A percentile compares a stretch with the other conserved stretches of the same genome.
phyloP scores from a whole-genome alignment of 2,888 invertebrate species.

The Ferdinandea cuprea region DNA sequence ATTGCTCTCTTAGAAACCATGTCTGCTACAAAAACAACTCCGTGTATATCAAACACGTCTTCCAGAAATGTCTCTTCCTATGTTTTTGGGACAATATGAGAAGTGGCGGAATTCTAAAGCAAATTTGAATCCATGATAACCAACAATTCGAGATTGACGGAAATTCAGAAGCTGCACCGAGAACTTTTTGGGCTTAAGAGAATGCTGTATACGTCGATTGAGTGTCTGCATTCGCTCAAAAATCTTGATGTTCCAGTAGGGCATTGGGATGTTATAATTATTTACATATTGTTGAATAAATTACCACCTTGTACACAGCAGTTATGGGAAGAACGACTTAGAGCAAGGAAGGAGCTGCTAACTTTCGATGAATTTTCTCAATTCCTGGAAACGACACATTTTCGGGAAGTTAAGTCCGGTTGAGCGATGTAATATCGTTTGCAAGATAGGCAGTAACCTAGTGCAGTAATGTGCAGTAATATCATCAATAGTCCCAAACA shows the following conservation, averaged over 20 bases:
- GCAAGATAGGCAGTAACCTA: conserved; percentile 1
- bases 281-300: not conserved
- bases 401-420: conserved; percentile 1
- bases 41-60: too few relatives aligned
- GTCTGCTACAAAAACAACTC: too few relatives aligned
- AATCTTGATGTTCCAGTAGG: conserved; percentile 3
- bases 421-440: conserved; percentile 4
- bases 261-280: not conserved
- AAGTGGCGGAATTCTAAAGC: not conserved
- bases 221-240: conserved; percentile 5
- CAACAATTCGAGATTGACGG: not conserved
- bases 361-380: conserved; percentile 17
- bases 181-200: not conserved
- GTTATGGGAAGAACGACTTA: not conserved
- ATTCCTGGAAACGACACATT: conserved; percentile 8
- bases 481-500: not conserved
- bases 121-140: conserved; percentile 7
- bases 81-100: conserved; percentile 1
- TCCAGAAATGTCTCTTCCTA: conserved; percentile 2
- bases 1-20: too few relatives aligned
- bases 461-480: too few relatives aligned
- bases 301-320: not conserved
- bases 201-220: conserved; percentile 9
- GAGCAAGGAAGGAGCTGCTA: not conserved
- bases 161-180: not conserved